phyloP scores from a whole-genome alignment of 2,888 invertebrate genomes.

The Halictus quadricinctus region DNA sequence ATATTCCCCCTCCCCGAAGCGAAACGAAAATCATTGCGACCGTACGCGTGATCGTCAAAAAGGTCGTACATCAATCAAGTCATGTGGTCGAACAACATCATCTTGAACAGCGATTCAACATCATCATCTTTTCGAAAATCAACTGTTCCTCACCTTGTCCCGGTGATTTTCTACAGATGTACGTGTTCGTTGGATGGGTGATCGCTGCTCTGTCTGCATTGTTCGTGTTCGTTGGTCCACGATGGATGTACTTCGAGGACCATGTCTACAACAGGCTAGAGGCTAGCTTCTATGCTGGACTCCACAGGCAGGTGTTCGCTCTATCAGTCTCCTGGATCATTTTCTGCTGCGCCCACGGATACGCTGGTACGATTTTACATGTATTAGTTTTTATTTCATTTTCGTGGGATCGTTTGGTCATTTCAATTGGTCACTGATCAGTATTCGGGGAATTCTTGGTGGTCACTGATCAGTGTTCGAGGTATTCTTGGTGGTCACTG shows the following conservation, averaged over 20 bases:
- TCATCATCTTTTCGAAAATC: neutral
- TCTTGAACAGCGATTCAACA: neutral
- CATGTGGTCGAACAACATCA: neutral
- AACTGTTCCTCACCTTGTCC: neutral
- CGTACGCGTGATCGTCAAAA: neutral
- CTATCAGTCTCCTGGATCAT: constrained; percentile 78
- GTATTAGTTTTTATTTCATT: neutral
- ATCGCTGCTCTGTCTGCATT: constrained; percentile 61
- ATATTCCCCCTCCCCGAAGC: constrained; percentile 7
- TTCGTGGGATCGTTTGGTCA: neutral
- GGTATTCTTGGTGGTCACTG: too few species aligned
- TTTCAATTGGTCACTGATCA: neutral
- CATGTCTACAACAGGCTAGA: constrained; percentile 72
- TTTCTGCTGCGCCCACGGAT: constrained; percentile 86
- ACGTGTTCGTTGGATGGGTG: constrained; percentile 72
- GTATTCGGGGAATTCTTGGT: too few species aligned
- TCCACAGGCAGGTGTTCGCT: constrained; percentile 77
- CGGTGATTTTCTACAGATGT: constrained; percentile 56
- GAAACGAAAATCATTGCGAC: constrained; percentile 22
- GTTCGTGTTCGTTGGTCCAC: constrained; percentile 70
- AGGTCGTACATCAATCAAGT: constrained; percentile 7
- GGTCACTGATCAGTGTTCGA: neutral
- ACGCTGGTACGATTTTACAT: constrained; percentile 83
- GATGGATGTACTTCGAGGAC: constrained; percentile 73
- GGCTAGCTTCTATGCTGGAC: constrained; percentile 78